Evolutionary conservation across 2,797 vertebrate genomes (phyloP), one percentile per base, ranked within the genome.

Genomic region (Neoniphon sammara): DNA sequence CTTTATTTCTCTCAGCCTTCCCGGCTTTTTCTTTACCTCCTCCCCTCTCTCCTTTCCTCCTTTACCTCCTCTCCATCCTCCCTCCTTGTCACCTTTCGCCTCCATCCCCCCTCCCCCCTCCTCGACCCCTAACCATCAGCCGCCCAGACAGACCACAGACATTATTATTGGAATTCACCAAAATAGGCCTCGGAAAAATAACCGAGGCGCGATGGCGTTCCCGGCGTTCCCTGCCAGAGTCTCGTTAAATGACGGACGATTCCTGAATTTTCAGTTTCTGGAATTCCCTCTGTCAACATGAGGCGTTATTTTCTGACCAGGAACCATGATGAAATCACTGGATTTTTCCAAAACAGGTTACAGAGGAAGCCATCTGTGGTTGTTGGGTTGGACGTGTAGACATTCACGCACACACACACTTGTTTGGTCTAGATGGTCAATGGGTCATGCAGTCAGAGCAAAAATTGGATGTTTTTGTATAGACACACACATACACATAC

Each of bases 121-220:
- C 63, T 66, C 71, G n/a, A 15, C 63, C 39, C 47, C 58, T 74
- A 75, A 69, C 80, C 83, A 58, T 78, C 66, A 36, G 49, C 68
- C 54, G 73, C 66, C 54, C 60, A 77, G 77, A 82, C 65, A 61
- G 59, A 84, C 86, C 86, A 77, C 85, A 87, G 77, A 73, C 75
- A 77, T 80, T 72, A 80, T 86, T 67, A 83, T 67, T 47, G 56
- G 80, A 67, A 70, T 78, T 80, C 75, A 50, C 55, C 49, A 63
- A 81, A 85, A 75, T 80, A 65, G 30, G 44, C 62, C 65, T 71
- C 58, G 67, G 73, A 81, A 87, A 85, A 89, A 79, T 42, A 80
- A 69, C 21, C 64, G n/a, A 44, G 21, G 36, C 57, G 27, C 66
- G 53, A 25, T 20, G 27, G 70, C 15, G 34, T 69, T 83, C 63